These are phyloP conservation scores for Vireo griseus DNA, from an alignment of 2,797 vertebrate genomes.

Conservation along the genomic window DNA sequence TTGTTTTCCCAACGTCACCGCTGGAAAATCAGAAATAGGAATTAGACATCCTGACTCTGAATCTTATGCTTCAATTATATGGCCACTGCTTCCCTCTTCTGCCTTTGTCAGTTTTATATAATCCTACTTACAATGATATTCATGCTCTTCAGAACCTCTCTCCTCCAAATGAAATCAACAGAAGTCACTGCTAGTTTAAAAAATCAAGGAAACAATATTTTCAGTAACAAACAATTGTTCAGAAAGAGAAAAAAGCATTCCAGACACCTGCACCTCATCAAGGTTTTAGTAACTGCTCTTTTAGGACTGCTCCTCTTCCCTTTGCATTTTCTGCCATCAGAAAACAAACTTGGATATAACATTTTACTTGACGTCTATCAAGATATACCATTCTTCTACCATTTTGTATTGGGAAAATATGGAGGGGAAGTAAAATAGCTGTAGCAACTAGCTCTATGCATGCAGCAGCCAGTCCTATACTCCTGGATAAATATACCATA, in stretches of 20 bases:
- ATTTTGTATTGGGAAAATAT: background rate
- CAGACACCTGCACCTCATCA: background rate
- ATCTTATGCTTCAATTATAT: background rate
- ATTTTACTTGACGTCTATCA: background rate
- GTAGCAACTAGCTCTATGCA: slow-evolving; percentile 29
- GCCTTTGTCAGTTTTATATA: background rate
- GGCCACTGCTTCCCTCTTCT: background rate
- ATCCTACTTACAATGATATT: background rate
- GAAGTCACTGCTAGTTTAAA: background rate
- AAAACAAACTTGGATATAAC: background rate
- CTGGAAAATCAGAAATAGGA: background rate
- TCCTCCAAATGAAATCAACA: background rate
- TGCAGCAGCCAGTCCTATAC: slow-evolving; percentile 16
- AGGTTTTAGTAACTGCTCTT: background rate
- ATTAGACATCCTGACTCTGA: background rate
- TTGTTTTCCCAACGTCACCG: background rate
- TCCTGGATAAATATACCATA: slow-evolving; percentile 35
- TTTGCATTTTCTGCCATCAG: background rate
- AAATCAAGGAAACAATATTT: background rate
- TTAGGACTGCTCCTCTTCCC: background rate
- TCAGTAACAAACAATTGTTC: background rate
- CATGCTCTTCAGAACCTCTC: background rate
- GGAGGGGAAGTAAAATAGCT: slow-evolving; percentile 6
- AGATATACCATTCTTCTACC: slow-evolving; percentile 1
- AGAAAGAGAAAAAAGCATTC: slow-evolving; percentile 5